Evolutionary conservation across 2,797 vertebrate species (phyloP).

Genomic region (Rhinogobio ventralis): DNA sequence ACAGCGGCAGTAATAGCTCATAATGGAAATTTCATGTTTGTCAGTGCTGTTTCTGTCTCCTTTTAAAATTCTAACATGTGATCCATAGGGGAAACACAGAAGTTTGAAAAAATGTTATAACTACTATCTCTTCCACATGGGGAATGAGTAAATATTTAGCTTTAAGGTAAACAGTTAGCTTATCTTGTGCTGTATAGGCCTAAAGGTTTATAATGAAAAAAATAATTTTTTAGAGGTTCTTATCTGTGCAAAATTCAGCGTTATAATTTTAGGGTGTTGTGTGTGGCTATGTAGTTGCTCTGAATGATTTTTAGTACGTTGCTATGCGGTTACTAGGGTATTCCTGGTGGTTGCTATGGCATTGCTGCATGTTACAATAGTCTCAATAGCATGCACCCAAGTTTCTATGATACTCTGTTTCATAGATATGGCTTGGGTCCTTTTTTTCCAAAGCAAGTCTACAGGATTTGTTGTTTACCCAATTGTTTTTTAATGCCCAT

Average conservation of each 20-base stretch:
- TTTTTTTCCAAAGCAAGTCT: background rate
- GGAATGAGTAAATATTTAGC: background rate
- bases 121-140: background rate
- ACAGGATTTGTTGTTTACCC: background rate
- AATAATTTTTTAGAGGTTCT: background rate
- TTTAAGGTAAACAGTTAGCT: background rate
- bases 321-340: background rate
- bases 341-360: background rate
- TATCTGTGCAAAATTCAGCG: background rate
- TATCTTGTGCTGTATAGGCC: background rate
- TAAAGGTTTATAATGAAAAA: background rate
- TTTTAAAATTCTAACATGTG: conserved; percentile 17
- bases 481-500: background rate
- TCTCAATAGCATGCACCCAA: background rate
- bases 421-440: background rate
- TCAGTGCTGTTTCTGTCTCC: conserved; percentile 1
- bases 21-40: conserved; percentile 38
- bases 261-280: background rate
- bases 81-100: background rate
- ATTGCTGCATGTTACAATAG: background rate
- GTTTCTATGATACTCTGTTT: background rate
- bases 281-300: background rate
- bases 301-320: background rate
- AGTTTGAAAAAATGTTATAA: background rate
- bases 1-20: conserved; percentile 21